A percentile compares a stretch with the other conserved stretches of the same genome.
phyloP scores from a whole-genome alignment of 2,888 invertebrate genomes.

The Andrena marginata region DNA sequence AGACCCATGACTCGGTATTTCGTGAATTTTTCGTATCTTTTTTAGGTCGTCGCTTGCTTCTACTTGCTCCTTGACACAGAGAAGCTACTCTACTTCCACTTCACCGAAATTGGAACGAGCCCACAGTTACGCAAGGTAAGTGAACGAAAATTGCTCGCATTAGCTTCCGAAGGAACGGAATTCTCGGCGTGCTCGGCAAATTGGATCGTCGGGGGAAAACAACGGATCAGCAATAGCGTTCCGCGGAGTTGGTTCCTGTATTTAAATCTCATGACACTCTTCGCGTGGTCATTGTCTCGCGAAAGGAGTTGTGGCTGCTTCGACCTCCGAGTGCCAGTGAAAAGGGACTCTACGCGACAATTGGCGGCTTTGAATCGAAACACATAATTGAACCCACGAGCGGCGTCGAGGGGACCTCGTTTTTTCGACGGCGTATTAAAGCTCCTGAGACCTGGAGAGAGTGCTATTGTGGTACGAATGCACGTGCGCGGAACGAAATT shows the following conservation, averaged over 20 bases:
- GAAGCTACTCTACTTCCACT: too few relatives aligned
- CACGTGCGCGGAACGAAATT: conserved; percentile 54
- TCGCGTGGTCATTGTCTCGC: not conserved
- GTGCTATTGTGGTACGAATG: conserved; percentile 22
- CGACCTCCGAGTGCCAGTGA: not conserved
- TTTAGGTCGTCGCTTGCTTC: too few relatives aligned
- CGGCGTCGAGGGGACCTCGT: not conserved
- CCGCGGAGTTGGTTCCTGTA: not conserved
- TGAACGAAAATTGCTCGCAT: not conserved
- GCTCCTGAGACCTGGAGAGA: conserved; percentile 15
- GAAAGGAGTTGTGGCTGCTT: not conserved
- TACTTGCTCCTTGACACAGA: too few relatives aligned
- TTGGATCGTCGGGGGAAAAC: not conserved
- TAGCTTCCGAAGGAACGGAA: not conserved
- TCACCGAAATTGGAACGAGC: not conserved
- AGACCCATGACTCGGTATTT: too few relatives aligned
- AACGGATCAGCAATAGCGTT: not conserved
- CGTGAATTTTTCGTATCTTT: too few relatives aligned
- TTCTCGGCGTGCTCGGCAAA: not conserved
- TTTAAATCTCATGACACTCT: not conserved
- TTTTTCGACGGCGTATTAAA: conserved; percentile 12
- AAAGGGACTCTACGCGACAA: not conserved
- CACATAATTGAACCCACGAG: conserved; percentile 5
- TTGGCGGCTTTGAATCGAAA: conserved; percentile 13
- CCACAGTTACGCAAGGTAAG: not conserved